phyloP scores from a whole-genome alignment of 2,888 invertebrate genomes.

The Tachina grossa region DNA sequence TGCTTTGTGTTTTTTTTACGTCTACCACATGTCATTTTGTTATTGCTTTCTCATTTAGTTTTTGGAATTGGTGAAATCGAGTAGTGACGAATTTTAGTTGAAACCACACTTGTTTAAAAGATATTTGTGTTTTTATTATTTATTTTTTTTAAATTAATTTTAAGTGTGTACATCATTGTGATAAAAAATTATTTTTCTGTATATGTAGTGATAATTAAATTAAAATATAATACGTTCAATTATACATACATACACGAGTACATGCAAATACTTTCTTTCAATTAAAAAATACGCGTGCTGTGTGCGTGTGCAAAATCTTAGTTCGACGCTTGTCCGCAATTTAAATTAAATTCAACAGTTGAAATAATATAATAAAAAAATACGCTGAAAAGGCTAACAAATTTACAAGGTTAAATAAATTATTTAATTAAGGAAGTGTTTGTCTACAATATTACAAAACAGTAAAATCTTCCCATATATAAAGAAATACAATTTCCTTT shows the following conservation, averaged over 20 bases:
- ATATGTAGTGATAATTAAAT: conserved; percentile 30
- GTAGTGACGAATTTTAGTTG: conserved; percentile 66
- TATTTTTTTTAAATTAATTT: conserved; percentile 63
- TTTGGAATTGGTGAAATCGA: conserved; percentile 76
- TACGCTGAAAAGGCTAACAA: conserved; percentile 29
- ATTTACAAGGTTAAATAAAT: conserved; percentile 55
- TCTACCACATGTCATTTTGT: conserved; percentile 55
- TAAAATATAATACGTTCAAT: conserved; percentile 12
- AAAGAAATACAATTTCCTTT: conserved; percentile 48
- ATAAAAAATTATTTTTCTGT: conserved; percentile 71
- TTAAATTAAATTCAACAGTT: conserved; percentile 73
- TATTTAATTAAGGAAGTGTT: conserved; percentile 54
- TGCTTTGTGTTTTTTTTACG: conserved; percentile 12
- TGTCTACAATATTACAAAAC: not conserved
- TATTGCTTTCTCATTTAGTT: conserved; percentile 75
- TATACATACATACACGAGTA: not conserved
- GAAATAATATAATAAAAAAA: conserved; percentile 40
- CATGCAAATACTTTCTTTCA: not conserved
- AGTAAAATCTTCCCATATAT: not conserved
- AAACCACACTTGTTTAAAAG: conserved; percentile 25
- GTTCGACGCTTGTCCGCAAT: conserved; percentile 13
- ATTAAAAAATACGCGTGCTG: conserved; percentile 17
- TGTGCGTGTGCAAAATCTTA: conserved; percentile 1
- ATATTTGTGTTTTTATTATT: conserved; percentile 22
- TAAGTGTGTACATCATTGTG: conserved; percentile 77